phyloP scores from a whole-genome alignment of 2,888 invertebrate species.

The Drosophila ustulata region DNA sequence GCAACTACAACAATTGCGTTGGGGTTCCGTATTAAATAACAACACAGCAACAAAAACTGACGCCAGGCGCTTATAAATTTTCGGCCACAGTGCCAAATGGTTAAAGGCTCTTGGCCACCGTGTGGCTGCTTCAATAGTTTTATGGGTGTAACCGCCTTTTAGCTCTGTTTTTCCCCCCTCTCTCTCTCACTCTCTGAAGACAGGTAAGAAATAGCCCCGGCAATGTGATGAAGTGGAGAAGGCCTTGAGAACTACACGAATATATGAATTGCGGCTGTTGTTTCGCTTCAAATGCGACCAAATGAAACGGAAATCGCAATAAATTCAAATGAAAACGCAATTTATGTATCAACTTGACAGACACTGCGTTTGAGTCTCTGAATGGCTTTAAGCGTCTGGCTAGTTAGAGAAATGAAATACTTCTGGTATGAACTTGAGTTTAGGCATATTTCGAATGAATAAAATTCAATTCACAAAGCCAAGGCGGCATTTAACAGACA shows the following conservation, averaged over 20 bases:
- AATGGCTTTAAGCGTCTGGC: neutral
- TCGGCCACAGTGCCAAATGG: conserved; percentile 52
- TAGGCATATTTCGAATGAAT: too few relatives aligned
- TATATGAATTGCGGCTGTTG: conserved; percentile 38
- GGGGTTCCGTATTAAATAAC: conserved; percentile 71
- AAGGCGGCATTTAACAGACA: too few relatives aligned
- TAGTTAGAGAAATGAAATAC: too few relatives aligned
- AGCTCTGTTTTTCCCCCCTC: neutral
- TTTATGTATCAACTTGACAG: conserved; percentile 34
- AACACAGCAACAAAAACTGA: conserved; percentile 47
- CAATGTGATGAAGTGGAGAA: conserved; percentile 55
- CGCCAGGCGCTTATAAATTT: conserved; percentile 76
- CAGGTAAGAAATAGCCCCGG: conserved; percentile 22
- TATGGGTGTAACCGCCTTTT: conserved; percentile 22
- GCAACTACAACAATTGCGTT: conserved; percentile 76
- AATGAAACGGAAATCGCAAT: conserved; percentile 55
- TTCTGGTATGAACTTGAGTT: too few relatives aligned
- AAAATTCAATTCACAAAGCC: too few relatives aligned
- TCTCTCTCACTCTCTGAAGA: too few relatives aligned
- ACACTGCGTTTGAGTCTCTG: neutral
- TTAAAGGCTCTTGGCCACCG: conserved; percentile 32
- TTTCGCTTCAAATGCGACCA: conserved; percentile 28
- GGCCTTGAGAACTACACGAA: conserved; percentile 19
- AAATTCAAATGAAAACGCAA: conserved; percentile 60
- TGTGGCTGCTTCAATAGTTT: conserved; percentile 23